Evolutionary conservation across 2,113 vertebrate genomes (phyloP), one percentile per base, ranked within the genome.

Genomic region (Thamnaconus septentrionalis): DNA sequence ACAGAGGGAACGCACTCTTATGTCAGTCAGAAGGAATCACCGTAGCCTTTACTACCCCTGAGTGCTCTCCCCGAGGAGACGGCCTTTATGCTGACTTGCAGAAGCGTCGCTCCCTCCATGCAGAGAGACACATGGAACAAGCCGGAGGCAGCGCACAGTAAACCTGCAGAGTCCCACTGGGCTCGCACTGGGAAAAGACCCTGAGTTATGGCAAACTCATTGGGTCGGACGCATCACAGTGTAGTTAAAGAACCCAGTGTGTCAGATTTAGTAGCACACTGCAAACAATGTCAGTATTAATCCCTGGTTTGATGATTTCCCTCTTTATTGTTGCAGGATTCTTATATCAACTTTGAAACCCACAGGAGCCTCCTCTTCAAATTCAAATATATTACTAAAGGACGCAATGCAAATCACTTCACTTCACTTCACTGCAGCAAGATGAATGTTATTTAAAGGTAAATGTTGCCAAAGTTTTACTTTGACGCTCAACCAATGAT

Each of bases 141-240:
- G 80, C 85, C 82, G 4, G 66, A 62, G 85, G 88, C 66, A 0
- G 57, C 10, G 67, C 43, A 61, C 72, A 76, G 76, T 86, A 88
- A 81, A 85, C 71, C 75, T 65, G 72, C 74, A 74, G 79, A 79
- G 78, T 73, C 83, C 76, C 63, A 76, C 88, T 85, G 85, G 70
- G 83, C 71, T 31, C 2, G 31, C 43, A 57, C 47, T 59, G 67
- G 69, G 71, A 75, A 78, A 71, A 77, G 59, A 68, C 66, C 64
- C 57, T 5, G 52, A 55, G 77, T 69, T 66, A 40, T 10, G 61
- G 77, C 73, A 76, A 76, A 81, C 75, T 71, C 61, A 51, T 1
- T 4, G 6, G 11, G 5, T 11, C 9, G n/a, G 48, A n/a, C 48
- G 5, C 4, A n/a, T 50, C 5, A 11, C 18, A 31, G 18, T 31